Conservation (phyloP, 2,113 vertebrate species). For the Tyto alba region DNA sequence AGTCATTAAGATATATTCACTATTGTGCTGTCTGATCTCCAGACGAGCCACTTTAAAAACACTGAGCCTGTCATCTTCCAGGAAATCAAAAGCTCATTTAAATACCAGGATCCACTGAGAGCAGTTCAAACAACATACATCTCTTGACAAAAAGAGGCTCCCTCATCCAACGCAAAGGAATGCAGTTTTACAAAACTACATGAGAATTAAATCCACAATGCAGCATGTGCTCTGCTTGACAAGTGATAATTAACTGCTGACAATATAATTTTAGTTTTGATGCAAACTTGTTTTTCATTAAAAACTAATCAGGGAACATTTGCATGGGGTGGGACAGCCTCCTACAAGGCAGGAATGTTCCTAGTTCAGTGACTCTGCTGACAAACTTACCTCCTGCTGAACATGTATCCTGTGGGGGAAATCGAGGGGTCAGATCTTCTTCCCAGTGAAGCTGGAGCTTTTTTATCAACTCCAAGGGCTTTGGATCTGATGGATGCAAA, state of each 20-base stretch:
- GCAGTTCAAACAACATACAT: background rate
- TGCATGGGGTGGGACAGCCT: background rate
- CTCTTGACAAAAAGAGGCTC: background rate
- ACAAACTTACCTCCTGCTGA: background rate
- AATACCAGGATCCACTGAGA: background rate
- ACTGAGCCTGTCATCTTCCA: background rate
- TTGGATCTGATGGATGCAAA: background rate
- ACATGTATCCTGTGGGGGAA: background rate
- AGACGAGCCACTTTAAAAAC: background rate
- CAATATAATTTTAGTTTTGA: slow-evolving; percentile 64
- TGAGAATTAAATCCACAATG: slow-evolving; percentile 51
- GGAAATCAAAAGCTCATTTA: slow-evolving; percentile 7
- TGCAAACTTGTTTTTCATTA: slow-evolving; percentile 62
- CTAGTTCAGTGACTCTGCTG: background rate
- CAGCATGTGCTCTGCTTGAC: slow-evolving; percentile 50
- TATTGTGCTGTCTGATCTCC: background rate
- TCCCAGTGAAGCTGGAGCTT: background rate
- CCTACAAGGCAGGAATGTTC: background rate
- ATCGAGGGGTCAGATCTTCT: background rate
- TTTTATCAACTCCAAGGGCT: background rate
- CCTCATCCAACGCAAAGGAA: background rate
- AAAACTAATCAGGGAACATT: slow-evolving; percentile 49
- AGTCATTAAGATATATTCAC: background rate
- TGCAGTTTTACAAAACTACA: background rate
- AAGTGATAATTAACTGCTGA: slow-evolving; percentile 77